Evolutionary conservation across 1,140 invertebrate genomes (phyloP), one percentile per base, ranked within the genome.

Genomic region (Pseudomyrmex sp.): DNA sequence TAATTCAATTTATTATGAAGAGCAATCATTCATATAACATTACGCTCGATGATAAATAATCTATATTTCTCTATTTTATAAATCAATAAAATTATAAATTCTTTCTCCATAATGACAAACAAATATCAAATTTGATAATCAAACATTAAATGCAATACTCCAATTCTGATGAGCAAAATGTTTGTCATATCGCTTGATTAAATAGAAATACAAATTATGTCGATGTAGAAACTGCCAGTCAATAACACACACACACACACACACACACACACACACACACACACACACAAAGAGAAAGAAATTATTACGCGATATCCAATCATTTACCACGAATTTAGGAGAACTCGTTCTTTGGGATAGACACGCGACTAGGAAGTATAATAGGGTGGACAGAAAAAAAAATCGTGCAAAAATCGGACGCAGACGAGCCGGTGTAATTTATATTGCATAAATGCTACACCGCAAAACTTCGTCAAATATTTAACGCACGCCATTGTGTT

Each of bases 401-500:
- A 77, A 59, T 56, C 73, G 68, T 74, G 54, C 46, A 80, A 75
- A 82, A 52, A 66, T 72, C 18, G 50, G 5, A 72, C 44, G 23
- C 12, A 15, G 7, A 48, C 26, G 56, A 69, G 58, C 48, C n/a
- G 56, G 4, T 20, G 61, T 68, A 48, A 87, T 85, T 76, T 66
- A 82, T 85, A 84, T 88, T 88, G 83, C 86, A 82, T 85, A 85
- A 88, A 85, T 88, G 76, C 56, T 85, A 88, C 54, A 75, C 76
- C 83, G 48, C 76, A 54, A 59, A 52, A 79, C 52, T 82, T 84
- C 54, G 56, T 88, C 72, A 88, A 88, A 88, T 85, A 88, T 88
- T 69, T 48, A 88, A 76, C 26, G 66, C 63, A 35, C 65, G 65
- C 23, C 66, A 56, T 82, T 75, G 68, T 80, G 68, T 80, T 58